Conservation (phyloP, 2,113 vertebrate genomes). For the Charadrius vociferus region DNA sequence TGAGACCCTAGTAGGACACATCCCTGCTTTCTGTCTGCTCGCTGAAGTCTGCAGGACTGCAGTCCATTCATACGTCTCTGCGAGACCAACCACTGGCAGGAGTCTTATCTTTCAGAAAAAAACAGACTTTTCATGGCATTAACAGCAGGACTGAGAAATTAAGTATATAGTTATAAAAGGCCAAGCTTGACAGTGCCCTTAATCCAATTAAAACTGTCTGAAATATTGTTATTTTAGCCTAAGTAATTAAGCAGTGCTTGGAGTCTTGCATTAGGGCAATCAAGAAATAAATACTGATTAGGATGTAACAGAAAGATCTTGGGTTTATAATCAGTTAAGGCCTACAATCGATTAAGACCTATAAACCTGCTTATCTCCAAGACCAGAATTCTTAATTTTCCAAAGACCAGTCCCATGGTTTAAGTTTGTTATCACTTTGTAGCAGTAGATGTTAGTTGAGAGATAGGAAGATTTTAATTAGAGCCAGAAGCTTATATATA, state of each 20-base stretch:
- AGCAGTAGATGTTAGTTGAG: neutral
- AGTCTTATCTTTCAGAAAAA: neutral
- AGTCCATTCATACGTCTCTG: neutral
- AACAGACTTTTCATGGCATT: neutral
- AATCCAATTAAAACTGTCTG: neutral
- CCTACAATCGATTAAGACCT: neutral
- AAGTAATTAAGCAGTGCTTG: neutral
- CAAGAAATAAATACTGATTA: neutral
- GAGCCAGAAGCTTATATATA: neutral
- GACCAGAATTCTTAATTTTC: neutral
- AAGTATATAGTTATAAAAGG: neutral
- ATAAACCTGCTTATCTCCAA: neutral
- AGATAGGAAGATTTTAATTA: neutral
- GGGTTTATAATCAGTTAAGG: neutral
- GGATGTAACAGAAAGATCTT: neutral
- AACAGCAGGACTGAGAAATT: neutral
- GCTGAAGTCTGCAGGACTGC: neutral
- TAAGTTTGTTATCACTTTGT: neutral
- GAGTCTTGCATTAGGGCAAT: neutral
- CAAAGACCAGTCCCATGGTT: neutral
- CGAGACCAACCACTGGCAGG: rapidly evolving
- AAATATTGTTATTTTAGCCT: neutral
- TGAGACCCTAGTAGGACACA: neutral
- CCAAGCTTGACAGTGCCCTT: neutral
- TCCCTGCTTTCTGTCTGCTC: neutral